Evolutionary conservation across 2,113 vertebrate species (phyloP).

Genomic region (Lagopus leucura): DNA sequence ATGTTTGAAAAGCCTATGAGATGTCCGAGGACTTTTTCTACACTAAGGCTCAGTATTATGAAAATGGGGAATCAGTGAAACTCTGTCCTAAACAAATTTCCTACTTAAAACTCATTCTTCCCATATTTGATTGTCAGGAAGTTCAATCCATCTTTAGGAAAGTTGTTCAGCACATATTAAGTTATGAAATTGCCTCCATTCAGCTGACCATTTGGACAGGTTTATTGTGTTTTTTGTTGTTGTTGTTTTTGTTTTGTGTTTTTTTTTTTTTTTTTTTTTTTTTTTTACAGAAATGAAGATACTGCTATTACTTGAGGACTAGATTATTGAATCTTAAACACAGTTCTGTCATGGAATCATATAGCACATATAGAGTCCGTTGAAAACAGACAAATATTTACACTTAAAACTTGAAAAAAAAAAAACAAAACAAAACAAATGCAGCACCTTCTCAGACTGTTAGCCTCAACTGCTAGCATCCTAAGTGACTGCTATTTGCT

Average conservation of each 20-base stretch:
- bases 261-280: not conserved
- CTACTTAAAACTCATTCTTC: not conserved
- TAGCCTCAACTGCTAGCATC: not conserved
- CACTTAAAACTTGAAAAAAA: not conserved
- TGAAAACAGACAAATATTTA: not conserved
- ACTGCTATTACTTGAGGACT: not conserved
- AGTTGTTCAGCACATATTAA: not conserved
- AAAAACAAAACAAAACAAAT: too few species aligned
- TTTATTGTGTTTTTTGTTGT: too few species aligned
- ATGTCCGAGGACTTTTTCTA: not conserved
- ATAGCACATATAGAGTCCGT: not conserved
- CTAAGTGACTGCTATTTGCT: not conserved
- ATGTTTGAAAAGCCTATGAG: not conserved
- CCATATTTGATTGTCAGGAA: not conserved
- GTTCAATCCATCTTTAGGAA: not conserved
- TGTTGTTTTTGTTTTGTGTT: too few species aligned
- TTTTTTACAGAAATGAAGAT: not conserved
- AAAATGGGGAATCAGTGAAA: too few species aligned
- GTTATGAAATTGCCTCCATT: not conserved
- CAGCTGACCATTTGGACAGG: not conserved
- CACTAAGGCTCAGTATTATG: not conserved
- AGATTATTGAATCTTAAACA: not conserved
- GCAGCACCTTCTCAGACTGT: not conserved
- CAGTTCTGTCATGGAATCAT: not conserved
- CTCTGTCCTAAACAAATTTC: not conserved